A percentile compares a stretch with the other conserved stretches of the same genome.
phyloP scores from a whole-genome alignment of 1,140 invertebrate genomes.

The Orchesella cincta region DNA sequence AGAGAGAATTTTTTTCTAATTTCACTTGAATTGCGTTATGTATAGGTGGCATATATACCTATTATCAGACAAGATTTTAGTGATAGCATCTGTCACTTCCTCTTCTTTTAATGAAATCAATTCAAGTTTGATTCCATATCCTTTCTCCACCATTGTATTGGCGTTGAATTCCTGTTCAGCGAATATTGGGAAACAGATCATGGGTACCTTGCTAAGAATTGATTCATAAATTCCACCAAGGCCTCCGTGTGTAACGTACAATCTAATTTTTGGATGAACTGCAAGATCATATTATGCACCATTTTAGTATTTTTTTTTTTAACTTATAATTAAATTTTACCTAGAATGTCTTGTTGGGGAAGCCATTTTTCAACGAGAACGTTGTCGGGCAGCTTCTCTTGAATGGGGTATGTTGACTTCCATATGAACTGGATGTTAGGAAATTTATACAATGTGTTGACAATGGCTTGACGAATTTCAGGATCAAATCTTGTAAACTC shows the following conservation, averaged over 20 bases:
- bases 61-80: conserved; percentile 29
- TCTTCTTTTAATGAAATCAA: conserved; percentile 23
- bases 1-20: not conserved
- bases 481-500: conserved; percentile 36
- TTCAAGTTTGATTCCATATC: conserved; percentile 45
- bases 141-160: conserved; percentile 50
- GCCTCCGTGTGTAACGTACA: conserved; percentile 58
- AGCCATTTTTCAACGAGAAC: conserved; percentile 73
- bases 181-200: conserved; percentile 52
- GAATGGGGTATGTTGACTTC: conserved; percentile 70
- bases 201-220: conserved; percentile 54
- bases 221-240: conserved; percentile 55
- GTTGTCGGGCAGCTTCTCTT: conserved; percentile 68
- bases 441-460: conserved; percentile 26
- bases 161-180: conserved; percentile 50
- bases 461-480: conserved; percentile 16
- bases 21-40: not conserved
- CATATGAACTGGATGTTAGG: conserved; percentile 62
- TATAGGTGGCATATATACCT: not conserved
- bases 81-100: conserved; percentile 36
- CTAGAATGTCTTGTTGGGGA: conserved; percentile 78
- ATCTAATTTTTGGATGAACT: conserved; percentile 52
- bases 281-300: too few species aligned
- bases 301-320: too few species aligned
- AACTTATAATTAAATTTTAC: too few species aligned